phyloP scores from a whole-genome alignment of 2,113 vertebrate species.

The Upupa epops region DNA sequence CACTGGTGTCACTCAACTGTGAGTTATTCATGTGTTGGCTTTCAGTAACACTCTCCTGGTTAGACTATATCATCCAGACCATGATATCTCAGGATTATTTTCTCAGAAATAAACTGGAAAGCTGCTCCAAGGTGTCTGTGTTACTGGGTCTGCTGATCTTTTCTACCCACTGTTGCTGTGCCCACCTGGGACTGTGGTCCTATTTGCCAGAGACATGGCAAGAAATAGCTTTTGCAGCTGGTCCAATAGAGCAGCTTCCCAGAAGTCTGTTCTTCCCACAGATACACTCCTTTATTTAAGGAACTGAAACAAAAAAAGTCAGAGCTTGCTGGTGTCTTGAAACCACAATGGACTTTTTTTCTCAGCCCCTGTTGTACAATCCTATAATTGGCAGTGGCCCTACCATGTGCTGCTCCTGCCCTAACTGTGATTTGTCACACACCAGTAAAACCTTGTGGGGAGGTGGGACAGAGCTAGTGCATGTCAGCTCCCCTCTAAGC shows the following conservation, averaged over 20 bases:
- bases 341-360: background rate
- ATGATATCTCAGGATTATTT: background rate
- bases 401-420: fast-evolving
- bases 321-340: background rate
- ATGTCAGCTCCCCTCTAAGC: background rate
- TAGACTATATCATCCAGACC: background rate
- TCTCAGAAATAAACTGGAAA: background rate
- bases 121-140: background rate
- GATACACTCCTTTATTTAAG: background rate
- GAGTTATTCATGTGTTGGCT: background rate
- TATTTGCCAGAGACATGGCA: fast-evolving
- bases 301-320: background rate
- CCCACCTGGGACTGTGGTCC: fast-evolving
- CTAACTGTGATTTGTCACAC: background rate
- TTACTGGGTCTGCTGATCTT: background rate
- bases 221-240: background rate
- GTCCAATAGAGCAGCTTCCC: background rate
- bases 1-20: background rate
- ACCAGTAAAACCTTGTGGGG: fast-evolving
- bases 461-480: background rate
- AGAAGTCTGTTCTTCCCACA: background rate
- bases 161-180: fast-evolving
- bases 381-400: background rate
- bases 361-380: background rate
- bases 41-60: background rate